phyloP scores from a whole-genome alignment of 2,888 invertebrate genomes.

The Isoperla grammatica region DNA sequence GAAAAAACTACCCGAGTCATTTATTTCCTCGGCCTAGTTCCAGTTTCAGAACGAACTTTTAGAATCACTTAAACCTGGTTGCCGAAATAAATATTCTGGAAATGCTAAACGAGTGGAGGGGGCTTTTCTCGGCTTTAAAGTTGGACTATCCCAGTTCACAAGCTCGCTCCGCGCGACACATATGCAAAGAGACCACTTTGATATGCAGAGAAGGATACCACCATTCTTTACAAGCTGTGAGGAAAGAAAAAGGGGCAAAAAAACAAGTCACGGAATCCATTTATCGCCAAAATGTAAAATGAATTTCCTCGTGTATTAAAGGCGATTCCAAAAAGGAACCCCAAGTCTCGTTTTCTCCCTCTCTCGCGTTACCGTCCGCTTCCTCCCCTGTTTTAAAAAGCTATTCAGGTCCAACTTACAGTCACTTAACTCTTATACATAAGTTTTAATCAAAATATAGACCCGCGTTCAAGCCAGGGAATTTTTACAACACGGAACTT shows the following conservation, averaged over 20 bases:
- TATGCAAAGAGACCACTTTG: constrained; percentile 23
- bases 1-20: constrained; percentile 3
- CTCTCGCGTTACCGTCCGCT: neutral
- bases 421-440: too few species aligned
- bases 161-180: constrained; percentile 16
- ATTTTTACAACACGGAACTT: neutral
- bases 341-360: neutral
- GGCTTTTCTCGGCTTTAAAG: constrained; percentile 1
- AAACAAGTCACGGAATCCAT: constrained; percentile 19
- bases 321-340: constrained; percentile 12
- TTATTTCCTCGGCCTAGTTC: constrained; percentile 17
- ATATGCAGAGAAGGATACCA: constrained; percentile 22
- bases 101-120: constrained; percentile 13
- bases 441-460: too few species aligned
- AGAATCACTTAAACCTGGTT: constrained; percentile 23
- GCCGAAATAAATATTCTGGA: constrained; percentile 20
- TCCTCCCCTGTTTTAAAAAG: neutral
- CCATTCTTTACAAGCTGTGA: constrained; percentile 22
- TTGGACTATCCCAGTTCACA: neutral
- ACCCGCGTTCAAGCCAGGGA: too few species aligned
- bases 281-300: constrained; percentile 19
- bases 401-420: neutral
- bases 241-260: constrained; percentile 15
- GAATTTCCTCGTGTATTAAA: constrained; percentile 19
- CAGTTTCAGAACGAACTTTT: constrained; percentile 15